Conservation (phyloP, 2,797 vertebrate genomes). For the Chromobotia macracanthus region DNA sequence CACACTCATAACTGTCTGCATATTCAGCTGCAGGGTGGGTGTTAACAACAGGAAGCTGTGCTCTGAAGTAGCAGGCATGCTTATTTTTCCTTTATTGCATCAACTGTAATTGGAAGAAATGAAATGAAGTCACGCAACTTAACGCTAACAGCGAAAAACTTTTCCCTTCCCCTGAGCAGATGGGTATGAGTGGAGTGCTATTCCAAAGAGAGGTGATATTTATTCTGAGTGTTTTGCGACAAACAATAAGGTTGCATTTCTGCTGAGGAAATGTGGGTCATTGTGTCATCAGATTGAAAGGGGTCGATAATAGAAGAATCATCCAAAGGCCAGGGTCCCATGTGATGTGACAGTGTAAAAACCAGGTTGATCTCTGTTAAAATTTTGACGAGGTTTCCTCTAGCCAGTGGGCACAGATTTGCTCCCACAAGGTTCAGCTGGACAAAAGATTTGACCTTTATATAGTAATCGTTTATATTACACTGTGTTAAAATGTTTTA, state of each 20-base stretch:
- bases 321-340: constrained; percentile 9
- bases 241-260: neutral
- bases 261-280: constrained; percentile 15
- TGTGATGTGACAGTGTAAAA: neutral
- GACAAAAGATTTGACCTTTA: constrained; percentile 39
- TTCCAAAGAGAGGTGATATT: constrained; percentile 25
- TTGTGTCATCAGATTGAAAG: constrained; percentile 30
- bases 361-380: neutral
- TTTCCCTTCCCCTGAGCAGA: constrained; percentile 2
- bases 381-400: neutral
- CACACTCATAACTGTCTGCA: constrained; percentile 13
- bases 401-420: neutral
- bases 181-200: neutral
- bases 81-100: constrained; percentile 33
- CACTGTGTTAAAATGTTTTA: constrained; percentile 13
- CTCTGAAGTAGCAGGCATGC: neutral
- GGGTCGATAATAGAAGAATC: neutral
- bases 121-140: constrained; percentile 2
- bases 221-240: constrained; percentile 28
- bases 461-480: constrained; percentile 23
- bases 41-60: neutral
- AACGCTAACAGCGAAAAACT: constrained; percentile 13
- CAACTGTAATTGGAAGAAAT: constrained; percentile 34
- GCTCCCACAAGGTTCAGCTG: neutral
- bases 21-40: constrained; percentile 11